Percentiles rank a stretch among this genome's conserved stretches.
Evolutionary conservation across 2,888 invertebrate genomes (phyloP).

Genomic region (Cacoxenus indagator): DNA sequence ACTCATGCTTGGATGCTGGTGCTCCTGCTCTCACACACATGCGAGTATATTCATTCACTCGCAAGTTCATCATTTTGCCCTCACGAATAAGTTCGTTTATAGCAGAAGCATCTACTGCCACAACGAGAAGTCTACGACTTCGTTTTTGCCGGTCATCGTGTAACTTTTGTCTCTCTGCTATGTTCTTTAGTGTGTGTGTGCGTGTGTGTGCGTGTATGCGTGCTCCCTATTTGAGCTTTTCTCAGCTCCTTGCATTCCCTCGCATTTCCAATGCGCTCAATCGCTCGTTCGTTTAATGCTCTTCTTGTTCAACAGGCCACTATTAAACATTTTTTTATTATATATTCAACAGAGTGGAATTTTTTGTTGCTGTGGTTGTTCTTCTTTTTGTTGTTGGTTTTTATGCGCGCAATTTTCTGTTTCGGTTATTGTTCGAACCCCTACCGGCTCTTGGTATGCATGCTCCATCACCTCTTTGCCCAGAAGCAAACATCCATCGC

Average conservation of each 20-base stretch:
- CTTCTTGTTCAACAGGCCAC: slow-evolving; percentile 61
- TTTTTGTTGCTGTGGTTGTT: slow-evolving; percentile 30
- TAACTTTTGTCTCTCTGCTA: neutral
- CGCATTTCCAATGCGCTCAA: neutral
- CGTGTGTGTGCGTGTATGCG: neutral
- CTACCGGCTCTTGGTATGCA: neutral
- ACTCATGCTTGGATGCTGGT: slow-evolving; percentile 28
- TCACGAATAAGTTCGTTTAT: no score
- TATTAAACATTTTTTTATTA: slow-evolving; percentile 49
- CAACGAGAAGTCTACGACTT: neutral
- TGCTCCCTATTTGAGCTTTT: neutral
- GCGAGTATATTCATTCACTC: neutral
- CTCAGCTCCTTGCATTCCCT: neutral
- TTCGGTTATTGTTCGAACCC: slow-evolving; percentile 24
- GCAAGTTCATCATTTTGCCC: neutral
- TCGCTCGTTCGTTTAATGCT: neutral
- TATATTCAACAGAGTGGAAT: slow-evolving; percentile 52
- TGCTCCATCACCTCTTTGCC: no score
- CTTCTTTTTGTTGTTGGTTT: neutral
- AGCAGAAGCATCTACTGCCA: neutral
- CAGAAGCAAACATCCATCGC: no score
- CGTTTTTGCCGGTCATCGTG: slow-evolving; percentile 16
- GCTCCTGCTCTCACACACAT: neutral
- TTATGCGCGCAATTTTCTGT: slow-evolving; percentile 22
- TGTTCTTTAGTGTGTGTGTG: neutral